Base-by-base conservation (phyloP, 2,888 invertebrate species). In the Prosopocoilus inquinatus region DNA sequence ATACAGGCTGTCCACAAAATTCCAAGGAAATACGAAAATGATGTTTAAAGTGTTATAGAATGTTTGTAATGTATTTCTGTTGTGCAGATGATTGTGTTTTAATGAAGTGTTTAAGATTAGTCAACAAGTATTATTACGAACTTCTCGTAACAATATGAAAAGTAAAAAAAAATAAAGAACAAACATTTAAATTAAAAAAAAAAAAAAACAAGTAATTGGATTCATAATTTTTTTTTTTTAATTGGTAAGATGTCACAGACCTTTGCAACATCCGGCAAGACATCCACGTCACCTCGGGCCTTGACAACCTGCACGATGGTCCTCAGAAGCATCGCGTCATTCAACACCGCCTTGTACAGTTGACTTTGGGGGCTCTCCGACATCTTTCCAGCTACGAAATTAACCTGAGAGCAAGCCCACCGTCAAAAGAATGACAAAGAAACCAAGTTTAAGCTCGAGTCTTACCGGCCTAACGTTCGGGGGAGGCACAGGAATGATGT, bases 401-500 rank as follows among this genome's bases (percentile, higher is more conserved):
- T 81, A 64, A 72, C 68, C 72, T 74, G 44, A 45, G 67, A 64
- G 49, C 12, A 51, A 39, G n/a, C n/a, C 20, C 5, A 28, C 7
- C 20, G 7, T 55, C 33, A 41, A 57, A 34, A 20, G 16, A 53
- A 12, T 16, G 38, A 7, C 38, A 12, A 11, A 12, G n/a, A n/a
- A n/a, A n/a, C n/a, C n/a, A n/a, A 5, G 5, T 1, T 12, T 9
- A 12, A 12, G 9, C 11, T 9, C n/a, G 13, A 5, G 34, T 66
- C 67, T 65, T 81, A 70, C 81, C 84, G 98, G 98, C 64, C 99
- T 81, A 8, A 90, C 88, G 70, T 87, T 88, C 0, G 92, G 86
- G 1, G 99, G 96, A 13, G 93, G 82, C 0, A 99, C 96, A 2
- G 91, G 86, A 13, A 99, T 72, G 0, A 87, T 78, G 62, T 92